A percentile compares a stretch with the other conserved stretches of the same genome.
phyloP scores from a whole-genome alignment of 2,888 invertebrate species.

The Tethea ocularis region DNA sequence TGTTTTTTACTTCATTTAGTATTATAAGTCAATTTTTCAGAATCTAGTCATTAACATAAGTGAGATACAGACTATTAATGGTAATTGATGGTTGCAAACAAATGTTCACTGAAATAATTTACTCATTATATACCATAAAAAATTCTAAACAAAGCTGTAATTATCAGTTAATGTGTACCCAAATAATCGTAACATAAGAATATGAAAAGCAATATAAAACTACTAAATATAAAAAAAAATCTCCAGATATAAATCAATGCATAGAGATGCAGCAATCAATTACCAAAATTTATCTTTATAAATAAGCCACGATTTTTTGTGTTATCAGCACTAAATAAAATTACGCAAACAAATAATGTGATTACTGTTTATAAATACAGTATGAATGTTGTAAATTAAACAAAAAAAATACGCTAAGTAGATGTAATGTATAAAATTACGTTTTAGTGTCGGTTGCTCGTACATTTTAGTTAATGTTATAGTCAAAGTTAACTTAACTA shows the following conservation, averaged over 20 bases:
- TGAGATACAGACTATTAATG: slow-evolving; percentile 63
- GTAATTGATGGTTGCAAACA: slow-evolving; percentile 43
- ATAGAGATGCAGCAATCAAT: slow-evolving; percentile 13
- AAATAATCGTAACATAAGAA: not conserved
- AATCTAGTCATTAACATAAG: slow-evolving; percentile 58
- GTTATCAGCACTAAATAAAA: slow-evolving; percentile 57
- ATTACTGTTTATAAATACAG: slow-evolving; percentile 29
- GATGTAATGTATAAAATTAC: slow-evolving; percentile 9
- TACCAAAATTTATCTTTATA: slow-evolving; percentile 6
- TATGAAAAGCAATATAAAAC: not conserved
- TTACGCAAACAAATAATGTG: slow-evolving; percentile 54
- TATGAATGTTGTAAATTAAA: slow-evolving; percentile 61
- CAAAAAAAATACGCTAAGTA: slow-evolving; percentile 41
- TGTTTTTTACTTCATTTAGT: slow-evolving; percentile 67
- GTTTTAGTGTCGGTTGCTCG: no score
- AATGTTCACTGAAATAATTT: not conserved
- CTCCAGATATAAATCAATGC: not conserved
- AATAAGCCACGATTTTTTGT: slow-evolving; percentile 35
- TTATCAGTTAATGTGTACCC: not conserved
- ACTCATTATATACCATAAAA: no score
- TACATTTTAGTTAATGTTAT: no score
- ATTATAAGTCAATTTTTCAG: slow-evolving; percentile 40
- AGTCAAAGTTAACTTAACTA: no score
- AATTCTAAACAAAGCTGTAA: not conserved
- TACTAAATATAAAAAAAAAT: not conserved